Conservation (phyloP, 2,797 vertebrate genomes). For the Aulostomus chinensis region DNA sequence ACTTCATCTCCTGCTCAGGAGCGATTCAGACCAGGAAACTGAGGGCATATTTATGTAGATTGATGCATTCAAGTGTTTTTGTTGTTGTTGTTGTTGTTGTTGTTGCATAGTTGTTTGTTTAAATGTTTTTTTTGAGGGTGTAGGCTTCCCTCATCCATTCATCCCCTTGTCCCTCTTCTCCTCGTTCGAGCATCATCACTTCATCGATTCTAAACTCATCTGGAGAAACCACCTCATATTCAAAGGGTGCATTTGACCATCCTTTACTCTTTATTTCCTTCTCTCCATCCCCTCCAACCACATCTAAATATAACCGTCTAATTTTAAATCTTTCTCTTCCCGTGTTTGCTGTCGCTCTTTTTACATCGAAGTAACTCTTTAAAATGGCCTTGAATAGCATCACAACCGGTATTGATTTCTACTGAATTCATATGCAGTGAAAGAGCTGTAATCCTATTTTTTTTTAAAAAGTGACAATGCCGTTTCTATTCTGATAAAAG, state of each 20-base stretch:
- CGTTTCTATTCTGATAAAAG: constrained; percentile 74
- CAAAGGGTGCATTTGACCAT: constrained; percentile 23
- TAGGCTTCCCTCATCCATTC: not conserved
- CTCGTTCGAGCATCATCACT: not conserved
- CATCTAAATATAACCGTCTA: not conserved
- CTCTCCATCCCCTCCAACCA: not conserved
- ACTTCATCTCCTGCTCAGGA: constrained; percentile 2
- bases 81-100: not conserved
- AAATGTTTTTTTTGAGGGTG: not conserved
- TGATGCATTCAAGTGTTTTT: not conserved
- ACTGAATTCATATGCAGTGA: constrained; percentile 71
- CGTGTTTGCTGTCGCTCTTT: constrained; percentile 1
- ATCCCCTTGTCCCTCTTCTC: not conserved
- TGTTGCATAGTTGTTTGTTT: too few species aligned
- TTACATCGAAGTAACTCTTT: constrained; percentile 21
- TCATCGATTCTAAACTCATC: not conserved
- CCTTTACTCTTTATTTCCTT: constrained; percentile 2
- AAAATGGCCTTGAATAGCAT: constrained; percentile 50
- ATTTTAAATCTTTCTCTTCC: constrained; percentile 5
- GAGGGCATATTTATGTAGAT: not conserved
- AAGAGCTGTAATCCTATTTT: constrained; percentile 72
- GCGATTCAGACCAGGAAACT: not conserved
- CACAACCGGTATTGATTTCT: constrained; percentile 66
- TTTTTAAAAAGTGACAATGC: constrained; percentile 68
- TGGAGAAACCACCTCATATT: constrained; percentile 3